Base-by-base conservation (phyloP, 2,113 vertebrate genomes). In the Hiodon alosoides region DNA sequence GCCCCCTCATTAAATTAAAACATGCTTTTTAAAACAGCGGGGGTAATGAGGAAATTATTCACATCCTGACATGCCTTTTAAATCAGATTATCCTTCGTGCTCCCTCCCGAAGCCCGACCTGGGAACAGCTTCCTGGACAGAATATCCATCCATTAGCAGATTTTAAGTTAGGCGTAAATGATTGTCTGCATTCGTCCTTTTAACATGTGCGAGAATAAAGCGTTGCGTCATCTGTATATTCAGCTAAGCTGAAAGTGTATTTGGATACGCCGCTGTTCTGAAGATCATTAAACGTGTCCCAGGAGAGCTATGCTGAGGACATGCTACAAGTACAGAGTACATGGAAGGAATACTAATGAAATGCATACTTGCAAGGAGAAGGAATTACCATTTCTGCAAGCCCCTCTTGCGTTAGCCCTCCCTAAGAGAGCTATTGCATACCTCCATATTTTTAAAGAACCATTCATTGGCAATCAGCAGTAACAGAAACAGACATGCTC, bases 11-110 rank as follows among this genome's bases (percentile, higher is more conserved):
- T 86, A 83, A 85, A 86, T 87, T 31, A 84, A 88, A 87, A 87
- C 85, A 87, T 88, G 83, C 77, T 79, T 80, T 82, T 83, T 31
- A 31, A 87, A 86, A 86, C 85, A 85, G 85, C 69, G 79, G 81
- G 78, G 83, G 85, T 88, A 86, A 88, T 81, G 85, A 87, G 83
- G 83, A 87, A 87, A 87, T 87, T 85, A 87, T 88, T 90, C 85
- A 86, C 83, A 86, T 78, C 84, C 77, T 84, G 85, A 86, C 85
- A 85, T 86, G 87, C 82, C 89, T 88, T 31, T 31, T 89, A 89
- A 90, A 89, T 86, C 84, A 86, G 87, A 90, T 88, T 87, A 90
- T 84, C 79, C 81, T 83, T 79, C 79, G 78, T 68, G 76, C 79
- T 76, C 81, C 81, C 79, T 82, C 81, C 72, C 81, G 69, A 64